phyloP scores from a whole-genome alignment of 2,888 invertebrate species.

The Ochropleura leucogaster region DNA sequence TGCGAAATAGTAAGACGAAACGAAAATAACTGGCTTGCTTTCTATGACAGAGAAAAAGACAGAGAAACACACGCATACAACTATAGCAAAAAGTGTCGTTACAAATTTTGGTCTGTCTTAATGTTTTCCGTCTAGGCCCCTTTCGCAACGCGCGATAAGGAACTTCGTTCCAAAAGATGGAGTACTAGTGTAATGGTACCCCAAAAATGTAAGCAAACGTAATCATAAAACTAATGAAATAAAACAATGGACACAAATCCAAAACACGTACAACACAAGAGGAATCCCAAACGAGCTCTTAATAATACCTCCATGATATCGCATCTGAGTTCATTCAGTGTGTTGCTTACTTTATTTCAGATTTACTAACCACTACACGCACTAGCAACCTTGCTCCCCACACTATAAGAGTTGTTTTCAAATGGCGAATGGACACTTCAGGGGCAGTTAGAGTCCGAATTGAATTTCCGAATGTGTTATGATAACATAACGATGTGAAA shows the following conservation, averaged over 20 bases:
- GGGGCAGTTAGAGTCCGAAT: slow-evolving; percentile 72
- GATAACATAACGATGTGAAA: slow-evolving; percentile 76
- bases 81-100: too few species aligned
- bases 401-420: slow-evolving; percentile 56
- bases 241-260: slow-evolving; percentile 69
- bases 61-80: too few species aligned
- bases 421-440: background rate
- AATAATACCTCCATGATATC: slow-evolving; percentile 87
- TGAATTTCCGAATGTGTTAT: slow-evolving; percentile 80
- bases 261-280: slow-evolving; percentile 79
- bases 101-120: too few species aligned
- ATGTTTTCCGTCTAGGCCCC: too few species aligned
- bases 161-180: too few species aligned
- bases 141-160: too few species aligned
- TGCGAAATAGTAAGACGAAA: too few species aligned
- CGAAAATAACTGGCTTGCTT: too few species aligned
- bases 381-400: slow-evolving; percentile 64
- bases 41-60: too few species aligned
- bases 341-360: slow-evolving; percentile 76
- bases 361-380: slow-evolving; percentile 62
- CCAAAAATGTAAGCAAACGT: too few species aligned
- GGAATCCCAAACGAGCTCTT: slow-evolving; percentile 89
- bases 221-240: slow-evolving; percentile 2
- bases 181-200: too few species aligned
- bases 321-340: slow-evolving; percentile 78